These are phyloP conservation scores for Apomyelois bistriatella DNA, from an alignment of 2,888 invertebrate genomes.

Conservation along the genomic window DNA sequence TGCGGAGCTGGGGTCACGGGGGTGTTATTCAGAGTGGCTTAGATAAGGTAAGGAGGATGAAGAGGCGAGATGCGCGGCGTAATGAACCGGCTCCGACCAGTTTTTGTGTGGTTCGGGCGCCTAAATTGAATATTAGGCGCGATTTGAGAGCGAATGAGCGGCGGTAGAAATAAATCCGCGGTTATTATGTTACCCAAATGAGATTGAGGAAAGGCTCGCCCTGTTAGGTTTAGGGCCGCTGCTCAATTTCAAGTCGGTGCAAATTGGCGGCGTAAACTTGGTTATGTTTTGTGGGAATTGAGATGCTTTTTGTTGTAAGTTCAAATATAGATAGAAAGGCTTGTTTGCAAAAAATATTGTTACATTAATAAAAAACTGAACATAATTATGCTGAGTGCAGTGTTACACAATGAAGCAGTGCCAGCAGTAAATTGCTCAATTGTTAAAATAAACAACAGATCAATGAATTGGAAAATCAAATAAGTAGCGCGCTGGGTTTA, in stretches of 20 bases:
- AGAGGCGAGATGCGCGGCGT: conserved; percentile 77
- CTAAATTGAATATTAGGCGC: conserved; percentile 79
- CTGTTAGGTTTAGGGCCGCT: conserved; percentile 59
- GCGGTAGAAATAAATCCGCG: conserved; percentile 75
- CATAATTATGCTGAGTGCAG: not conserved
- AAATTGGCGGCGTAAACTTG: conserved; percentile 64
- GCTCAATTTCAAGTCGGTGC: conserved; percentile 68
- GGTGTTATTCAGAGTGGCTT: conserved; percentile 73
- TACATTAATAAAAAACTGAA: not conserved
- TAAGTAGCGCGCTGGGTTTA: conserved; percentile 52
- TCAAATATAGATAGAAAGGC: not conserved
- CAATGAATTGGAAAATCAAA: conserved; percentile 60
- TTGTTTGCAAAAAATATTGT: not conserved
- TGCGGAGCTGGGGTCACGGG: conserved; percentile 43
- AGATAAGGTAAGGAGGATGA: conserved; percentile 79
- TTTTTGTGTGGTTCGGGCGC: conserved; percentile 76
- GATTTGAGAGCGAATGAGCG: conserved; percentile 76
- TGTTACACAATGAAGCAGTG: conserved; percentile 16
- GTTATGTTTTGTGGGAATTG: conserved; percentile 58
- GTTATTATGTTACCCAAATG: conserved; percentile 77
- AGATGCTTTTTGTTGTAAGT: conserved; percentile 37
- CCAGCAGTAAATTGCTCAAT: conserved; percentile 35
- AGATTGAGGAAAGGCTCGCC: conserved; percentile 68
- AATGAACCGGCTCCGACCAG: conserved; percentile 76
- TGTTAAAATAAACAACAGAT: conserved; percentile 52